Evolutionary conservation across 1,140 invertebrate genomes (phyloP), one percentile per base, ranked within the genome.

Genomic region (Nebria ingens): DNA sequence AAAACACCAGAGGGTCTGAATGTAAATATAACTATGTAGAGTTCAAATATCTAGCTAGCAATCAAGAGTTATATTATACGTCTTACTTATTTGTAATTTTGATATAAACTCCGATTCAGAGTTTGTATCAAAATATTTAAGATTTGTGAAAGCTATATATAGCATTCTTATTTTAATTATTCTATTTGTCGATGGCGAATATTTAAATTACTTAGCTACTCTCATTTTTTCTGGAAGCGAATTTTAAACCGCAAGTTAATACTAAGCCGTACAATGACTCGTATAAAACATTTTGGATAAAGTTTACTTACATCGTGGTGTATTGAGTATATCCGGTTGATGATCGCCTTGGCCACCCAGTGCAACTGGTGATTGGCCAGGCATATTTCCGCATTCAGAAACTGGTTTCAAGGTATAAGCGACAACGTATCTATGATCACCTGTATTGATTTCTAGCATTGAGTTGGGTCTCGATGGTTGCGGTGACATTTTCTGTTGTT

Each of bases 391-490:
- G 51, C 68, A 65, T 45, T 67, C 62, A 11, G 64, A 50, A 1
- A 65, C 73, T 56, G 75, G 73, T 63, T 79, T 78, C 56, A 79
- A 62, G 12, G 77, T 79, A 58, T 79, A 79, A 13, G 78, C 77
- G 19, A 79, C 78, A 22, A 79, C 77, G 56, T 79, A 76, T 9
- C 77, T 69, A 62, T 79, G 78, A 58, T 79, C 77, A 1, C 78
- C 78, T 2, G 77, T 76, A 56, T 78, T 78, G 45, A 78, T 79
- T 64, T 79, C 78, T 59, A 79, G 62, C 76, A 76, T 75, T 40
- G 69, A 71, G 21, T 68, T 63, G 17, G 63, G 64, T 11, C 62
- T 56, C 0, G 66, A 63, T 6, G 64, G 54, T 55, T 60, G 64
- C 1, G 64, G 53, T 25, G 61, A 52, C 50, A 66, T 54, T 63